Conservation (phyloP, 2,888 invertebrate species). For the Melanotus villosus region DNA sequence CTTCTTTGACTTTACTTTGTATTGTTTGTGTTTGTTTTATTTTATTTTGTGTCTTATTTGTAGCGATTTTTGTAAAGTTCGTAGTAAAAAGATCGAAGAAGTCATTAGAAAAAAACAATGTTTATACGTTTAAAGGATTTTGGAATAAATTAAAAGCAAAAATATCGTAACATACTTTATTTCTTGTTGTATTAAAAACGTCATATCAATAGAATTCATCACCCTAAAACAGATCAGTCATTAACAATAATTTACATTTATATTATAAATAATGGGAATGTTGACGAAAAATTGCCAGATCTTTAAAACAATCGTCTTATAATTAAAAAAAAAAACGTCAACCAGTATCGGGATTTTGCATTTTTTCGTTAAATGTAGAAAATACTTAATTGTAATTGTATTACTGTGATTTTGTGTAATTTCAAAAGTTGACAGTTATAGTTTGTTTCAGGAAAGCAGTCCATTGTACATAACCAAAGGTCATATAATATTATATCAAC, state of each 20-base stretch:
- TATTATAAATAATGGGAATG: neutral
- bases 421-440: conserved; percentile 12
- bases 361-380: neutral
- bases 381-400: neutral
- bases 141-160: neutral
- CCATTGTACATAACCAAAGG: conserved; percentile 46
- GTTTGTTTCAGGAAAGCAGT: conserved; percentile 47
- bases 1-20: too few relatives aligned
- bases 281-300: neutral
- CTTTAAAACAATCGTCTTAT: too few relatives aligned
- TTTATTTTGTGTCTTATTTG: too few relatives aligned
- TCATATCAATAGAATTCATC: neutral
- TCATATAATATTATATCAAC: conserved; percentile 17
- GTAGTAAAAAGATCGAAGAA: too few relatives aligned
- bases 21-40: too few relatives aligned
- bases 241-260: neutral
- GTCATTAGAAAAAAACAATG: too few relatives aligned
- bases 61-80: too few relatives aligned
- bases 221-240: neutral
- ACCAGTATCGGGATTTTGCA: neutral
- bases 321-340: too few relatives aligned
- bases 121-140: too few relatives aligned
- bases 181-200: conserved; percentile 12
- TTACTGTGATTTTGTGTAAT: conserved; percentile 1
- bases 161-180: neutral